Percentiles rank a stretch among this genome's conserved stretches.
Evolutionary conservation across 1,140 invertebrate species (phyloP).

Genomic region (Brachionus rotundiformis): DNA sequence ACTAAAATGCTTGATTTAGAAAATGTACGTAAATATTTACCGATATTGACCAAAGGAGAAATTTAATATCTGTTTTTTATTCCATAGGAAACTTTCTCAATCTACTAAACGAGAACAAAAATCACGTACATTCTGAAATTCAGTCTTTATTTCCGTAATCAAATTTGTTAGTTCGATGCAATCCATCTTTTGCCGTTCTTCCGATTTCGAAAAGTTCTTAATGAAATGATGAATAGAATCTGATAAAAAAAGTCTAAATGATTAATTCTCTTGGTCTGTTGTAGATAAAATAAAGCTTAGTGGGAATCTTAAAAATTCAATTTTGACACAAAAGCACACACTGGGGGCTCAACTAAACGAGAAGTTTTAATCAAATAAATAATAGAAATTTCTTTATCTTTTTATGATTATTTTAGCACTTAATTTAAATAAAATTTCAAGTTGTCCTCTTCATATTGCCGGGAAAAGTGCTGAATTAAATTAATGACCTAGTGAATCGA

Average conservation of each 20-base stretch:
- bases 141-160: not conserved
- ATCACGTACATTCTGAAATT: not conserved
- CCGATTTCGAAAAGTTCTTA: not conserved
- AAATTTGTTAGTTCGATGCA: not conserved
- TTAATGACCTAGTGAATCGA: not conserved
- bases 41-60: not conserved
- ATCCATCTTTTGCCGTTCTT: not conserved
- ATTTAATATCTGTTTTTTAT: conserved; percentile 26
- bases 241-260: conserved; percentile 2
- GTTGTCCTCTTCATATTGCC: not conserved
- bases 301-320: conserved; percentile 21
- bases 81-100: not conserved
- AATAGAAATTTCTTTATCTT: conserved; percentile 29
- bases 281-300: conserved; percentile 4
- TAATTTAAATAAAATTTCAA: conserved; percentile 32
- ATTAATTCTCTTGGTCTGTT: conserved; percentile 25
- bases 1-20: conserved; percentile 12
- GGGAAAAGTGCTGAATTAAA: not conserved
- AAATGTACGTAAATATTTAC: conserved; percentile 41
- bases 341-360: not conserved
- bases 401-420: conserved; percentile 39
- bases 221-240: not conserved
- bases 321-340: conserved; percentile 22
- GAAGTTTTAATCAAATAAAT: not conserved
- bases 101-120: not conserved